Percentiles rank a stretch among this genome's conserved stretches.
These are phyloP conservation scores for Onychomys arenicola DNA, from an alignment of 2,797 vertebrate species.

Conservation along the genomic window DNA sequence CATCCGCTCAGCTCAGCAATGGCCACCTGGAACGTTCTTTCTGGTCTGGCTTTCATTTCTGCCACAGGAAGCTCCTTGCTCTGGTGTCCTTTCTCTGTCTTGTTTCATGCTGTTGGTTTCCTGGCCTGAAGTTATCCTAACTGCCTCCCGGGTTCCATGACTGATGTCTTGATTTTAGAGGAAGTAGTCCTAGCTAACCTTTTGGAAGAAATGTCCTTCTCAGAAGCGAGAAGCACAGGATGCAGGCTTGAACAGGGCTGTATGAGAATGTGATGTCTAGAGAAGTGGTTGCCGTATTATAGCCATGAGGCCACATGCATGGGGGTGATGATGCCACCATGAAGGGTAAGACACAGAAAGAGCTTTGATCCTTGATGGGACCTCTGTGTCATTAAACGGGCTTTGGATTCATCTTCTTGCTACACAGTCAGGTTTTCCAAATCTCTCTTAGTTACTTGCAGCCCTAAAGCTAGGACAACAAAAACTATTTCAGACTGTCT, in stretches of 20 bases:
- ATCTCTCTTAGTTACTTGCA: neutral
- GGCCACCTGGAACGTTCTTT: neutral
- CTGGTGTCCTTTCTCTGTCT: neutral
- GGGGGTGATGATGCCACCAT: neutral
- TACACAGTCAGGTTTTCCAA: conserved; percentile 33
- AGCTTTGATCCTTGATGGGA: neutral
- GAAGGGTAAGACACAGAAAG: neutral
- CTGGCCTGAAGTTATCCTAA: neutral
- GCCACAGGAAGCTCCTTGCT: neutral
- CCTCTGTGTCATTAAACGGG: neutral
- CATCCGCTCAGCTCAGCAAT: neutral
- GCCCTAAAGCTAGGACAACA: neutral
- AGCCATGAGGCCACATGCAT: neutral
- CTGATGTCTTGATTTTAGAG: neutral
- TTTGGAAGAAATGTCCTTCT: neutral
- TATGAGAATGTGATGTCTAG: neutral
- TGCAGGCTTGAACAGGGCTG: neutral
- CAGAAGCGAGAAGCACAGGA: conserved; percentile 26
- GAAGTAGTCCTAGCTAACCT: neutral
- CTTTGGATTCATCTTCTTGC: neutral
- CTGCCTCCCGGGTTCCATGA: neutral
- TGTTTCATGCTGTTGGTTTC: neutral
- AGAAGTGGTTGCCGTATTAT: neutral
- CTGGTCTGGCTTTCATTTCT: neutral
- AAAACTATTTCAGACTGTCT: neutral